These are phyloP conservation scores for Pelobates cultripes DNA, from an alignment of 2,797 vertebrate species.

Conservation along the genomic window DNA sequence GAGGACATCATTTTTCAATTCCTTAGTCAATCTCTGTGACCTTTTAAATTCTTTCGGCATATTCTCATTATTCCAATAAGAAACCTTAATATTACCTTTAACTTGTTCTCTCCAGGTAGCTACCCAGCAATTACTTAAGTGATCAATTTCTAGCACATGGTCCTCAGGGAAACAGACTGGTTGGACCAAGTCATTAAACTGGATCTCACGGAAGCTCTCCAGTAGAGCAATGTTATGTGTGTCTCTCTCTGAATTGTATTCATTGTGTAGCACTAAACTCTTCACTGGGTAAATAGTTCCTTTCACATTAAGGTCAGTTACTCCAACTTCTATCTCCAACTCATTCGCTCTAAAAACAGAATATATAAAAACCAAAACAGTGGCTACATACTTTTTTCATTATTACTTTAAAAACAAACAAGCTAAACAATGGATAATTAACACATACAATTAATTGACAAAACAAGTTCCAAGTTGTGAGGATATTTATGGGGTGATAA, in stretches of 20 bases:
- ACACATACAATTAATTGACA: not conserved
- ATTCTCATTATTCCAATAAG: no score
- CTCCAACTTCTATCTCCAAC: not conserved
- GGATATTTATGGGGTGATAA: no score
- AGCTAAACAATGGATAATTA: not conserved
- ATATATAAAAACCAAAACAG: not conserved
- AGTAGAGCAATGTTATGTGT: slow-evolving; percentile 11
- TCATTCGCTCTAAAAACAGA: not conserved
- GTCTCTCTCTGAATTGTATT: not conserved
- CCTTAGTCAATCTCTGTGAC: not conserved
- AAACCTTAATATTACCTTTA: not conserved
- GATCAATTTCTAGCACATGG: not conserved
- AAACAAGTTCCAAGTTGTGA: not conserved
- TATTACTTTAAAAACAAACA: no score
- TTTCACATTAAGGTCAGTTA: not conserved
- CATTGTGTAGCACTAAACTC: not conserved
- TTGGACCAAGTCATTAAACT: slow-evolving; percentile 5
- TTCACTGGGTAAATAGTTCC: slow-evolving; percentile 17
- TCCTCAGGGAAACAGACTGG: slow-evolving; percentile 22
- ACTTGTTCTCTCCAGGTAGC: not conserved
- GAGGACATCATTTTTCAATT: no score
- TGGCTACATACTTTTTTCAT: not conserved
- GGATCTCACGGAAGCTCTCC: not conserved
- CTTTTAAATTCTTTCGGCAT: not conserved
- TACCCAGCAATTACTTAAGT: slow-evolving; percentile 17